phyloP scores from a whole-genome alignment of 2,797 vertebrate genomes.

The Vultur gryphus region DNA sequence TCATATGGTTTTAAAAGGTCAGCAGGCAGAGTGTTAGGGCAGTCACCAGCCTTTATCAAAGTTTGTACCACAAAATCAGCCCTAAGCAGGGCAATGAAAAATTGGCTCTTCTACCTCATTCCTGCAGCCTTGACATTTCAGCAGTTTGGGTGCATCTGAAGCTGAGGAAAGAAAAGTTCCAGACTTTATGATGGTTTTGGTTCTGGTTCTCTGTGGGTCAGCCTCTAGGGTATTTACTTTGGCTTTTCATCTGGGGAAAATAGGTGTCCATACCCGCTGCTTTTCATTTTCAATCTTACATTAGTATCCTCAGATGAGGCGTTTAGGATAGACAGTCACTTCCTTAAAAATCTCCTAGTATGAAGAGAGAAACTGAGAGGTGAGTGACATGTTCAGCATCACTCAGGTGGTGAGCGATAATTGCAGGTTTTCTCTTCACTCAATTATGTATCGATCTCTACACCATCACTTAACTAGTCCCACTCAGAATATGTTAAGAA shows the following conservation, averaged over 20 bases:
- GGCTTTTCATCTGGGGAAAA: background rate
- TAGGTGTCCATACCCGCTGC: background rate
- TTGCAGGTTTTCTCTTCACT: background rate
- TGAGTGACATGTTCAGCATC: background rate
- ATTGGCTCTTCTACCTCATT: background rate
- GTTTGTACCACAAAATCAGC: background rate
- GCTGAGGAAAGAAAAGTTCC: background rate
- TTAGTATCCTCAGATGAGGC: background rate
- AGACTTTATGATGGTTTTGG: background rate
- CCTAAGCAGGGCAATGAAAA: background rate
- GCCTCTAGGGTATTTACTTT: background rate
- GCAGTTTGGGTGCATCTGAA: background rate
- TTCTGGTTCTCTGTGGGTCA: background rate
- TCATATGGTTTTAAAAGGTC: background rate
- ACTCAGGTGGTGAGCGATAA: background rate
- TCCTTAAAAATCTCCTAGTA: background rate
- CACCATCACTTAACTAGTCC: background rate
- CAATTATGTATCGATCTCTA: fast-evolving
- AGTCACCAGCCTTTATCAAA: background rate
- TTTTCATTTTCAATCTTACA: background rate
- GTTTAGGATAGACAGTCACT: background rate
- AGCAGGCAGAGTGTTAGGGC: background rate
- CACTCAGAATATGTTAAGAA: background rate
- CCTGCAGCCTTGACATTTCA: background rate
- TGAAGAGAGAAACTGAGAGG: background rate